Percentiles rank a stretch among this genome's conserved stretches.
phyloP scores from a whole-genome alignment of 2,797 vertebrate species.

The Cuniculus paca region DNA sequence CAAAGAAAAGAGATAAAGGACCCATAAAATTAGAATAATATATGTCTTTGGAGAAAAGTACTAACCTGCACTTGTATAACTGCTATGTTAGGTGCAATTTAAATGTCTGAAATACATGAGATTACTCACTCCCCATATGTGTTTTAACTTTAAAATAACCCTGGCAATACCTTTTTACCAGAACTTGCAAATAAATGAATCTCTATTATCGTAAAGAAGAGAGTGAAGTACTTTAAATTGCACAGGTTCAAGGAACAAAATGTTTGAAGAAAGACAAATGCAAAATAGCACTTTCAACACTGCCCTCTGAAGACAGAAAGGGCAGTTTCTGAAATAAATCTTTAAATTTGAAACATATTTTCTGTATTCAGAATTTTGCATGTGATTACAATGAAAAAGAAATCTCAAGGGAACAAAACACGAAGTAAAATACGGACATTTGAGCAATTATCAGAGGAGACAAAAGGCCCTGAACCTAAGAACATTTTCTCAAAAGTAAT shows the following conservation, averaged over 20 bases:
- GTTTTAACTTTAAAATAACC: slow-evolving; percentile 65
- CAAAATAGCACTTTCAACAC: slow-evolving; percentile 59
- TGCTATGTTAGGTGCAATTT: not conserved
- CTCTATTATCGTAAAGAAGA: slow-evolving; percentile 46
- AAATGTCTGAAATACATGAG: slow-evolving; percentile 4
- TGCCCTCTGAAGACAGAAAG: slow-evolving; percentile 69
- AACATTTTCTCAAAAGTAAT: slow-evolving; percentile 76
- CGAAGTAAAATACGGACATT: slow-evolving; percentile 63
- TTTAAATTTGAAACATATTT: slow-evolving; percentile 78
- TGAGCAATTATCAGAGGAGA: slow-evolving; percentile 77
- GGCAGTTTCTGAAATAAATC: slow-evolving; percentile 75
- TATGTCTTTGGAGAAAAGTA: not conserved
- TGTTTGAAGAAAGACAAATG: slow-evolving; percentile 69
- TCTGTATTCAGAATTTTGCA: slow-evolving; percentile 69
- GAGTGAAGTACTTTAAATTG: slow-evolving; percentile 61
- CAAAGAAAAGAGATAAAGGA: not conserved
- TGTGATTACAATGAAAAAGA: slow-evolving; percentile 72
- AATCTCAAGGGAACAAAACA: slow-evolving; percentile 71
- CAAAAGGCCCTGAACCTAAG: slow-evolving; percentile 75
- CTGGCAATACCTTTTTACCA: not conserved
- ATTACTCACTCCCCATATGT: not conserved
- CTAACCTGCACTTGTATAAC: not conserved
- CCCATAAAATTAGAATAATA: not conserved
- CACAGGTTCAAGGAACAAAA: slow-evolving; percentile 64
- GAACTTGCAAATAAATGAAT: slow-evolving; percentile 64